phyloP scores from a whole-genome alignment of 2,888 invertebrate species.

The Agriopis marginaria region DNA sequence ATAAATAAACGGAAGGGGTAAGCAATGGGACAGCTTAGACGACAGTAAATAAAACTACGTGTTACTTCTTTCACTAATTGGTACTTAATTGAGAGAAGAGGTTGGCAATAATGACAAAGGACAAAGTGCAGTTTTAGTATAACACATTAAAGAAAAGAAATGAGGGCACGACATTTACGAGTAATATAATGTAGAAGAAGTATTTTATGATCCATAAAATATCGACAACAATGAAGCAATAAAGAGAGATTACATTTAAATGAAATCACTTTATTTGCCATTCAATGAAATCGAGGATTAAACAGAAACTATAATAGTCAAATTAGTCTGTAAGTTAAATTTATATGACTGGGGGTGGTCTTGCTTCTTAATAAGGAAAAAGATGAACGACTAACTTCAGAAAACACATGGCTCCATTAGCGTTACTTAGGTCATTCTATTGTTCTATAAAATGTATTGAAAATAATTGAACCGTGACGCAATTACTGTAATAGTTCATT shows the following conservation, averaged over 20 bases:
- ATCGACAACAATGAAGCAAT: conserved; percentile 2
- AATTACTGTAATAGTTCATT: conserved; percentile 40
- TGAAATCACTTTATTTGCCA: conserved; percentile 8
- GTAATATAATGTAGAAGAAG: conserved; percentile 1
- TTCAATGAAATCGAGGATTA: neutral
- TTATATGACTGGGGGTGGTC: neutral
- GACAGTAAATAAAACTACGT: neutral
- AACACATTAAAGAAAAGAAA: neutral
- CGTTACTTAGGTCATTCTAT: conserved; percentile 34
- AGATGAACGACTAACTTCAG: conserved; percentile 14
- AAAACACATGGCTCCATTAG: conserved; percentile 16
- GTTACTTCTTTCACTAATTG: neutral
- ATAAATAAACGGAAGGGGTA: neutral
- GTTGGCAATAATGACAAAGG: neutral
- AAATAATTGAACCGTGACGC: conserved; percentile 39
- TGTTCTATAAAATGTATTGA: conserved; percentile 37
- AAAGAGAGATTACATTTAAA: neutral
- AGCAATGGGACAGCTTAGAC: neutral
- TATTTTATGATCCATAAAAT: conserved; percentile 6
- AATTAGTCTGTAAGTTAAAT: neutral
- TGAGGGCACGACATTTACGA: neutral
- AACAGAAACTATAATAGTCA: neutral
- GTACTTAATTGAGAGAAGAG: neutral
- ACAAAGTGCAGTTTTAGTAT: neutral
- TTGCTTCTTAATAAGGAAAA: conserved; percentile 17